A percentile compares a stretch with the other conserved stretches of the same genome.
phyloP scores from a whole-genome alignment of 1,140 invertebrate species.

The Dufourea novaeangliae region DNA sequence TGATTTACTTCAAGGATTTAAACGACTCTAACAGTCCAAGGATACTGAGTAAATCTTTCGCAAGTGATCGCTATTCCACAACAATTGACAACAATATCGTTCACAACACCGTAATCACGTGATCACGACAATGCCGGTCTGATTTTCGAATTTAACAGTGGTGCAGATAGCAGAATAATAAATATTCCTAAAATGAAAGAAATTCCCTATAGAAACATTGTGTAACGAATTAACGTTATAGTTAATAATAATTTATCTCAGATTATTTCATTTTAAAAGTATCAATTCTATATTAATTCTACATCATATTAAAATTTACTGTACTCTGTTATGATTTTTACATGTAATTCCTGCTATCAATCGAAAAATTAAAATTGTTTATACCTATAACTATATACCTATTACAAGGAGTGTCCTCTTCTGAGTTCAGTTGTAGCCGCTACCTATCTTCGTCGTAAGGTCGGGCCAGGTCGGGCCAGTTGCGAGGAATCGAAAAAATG shows the following conservation, averaged over 20 bases:
- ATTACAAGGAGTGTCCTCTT: background rate
- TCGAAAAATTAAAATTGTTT: background rate
- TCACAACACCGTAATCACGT: background rate
- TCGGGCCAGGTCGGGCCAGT: background rate
- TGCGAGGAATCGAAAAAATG: slow-evolving; percentile 72
- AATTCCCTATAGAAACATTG: background rate
- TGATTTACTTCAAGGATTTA: background rate
- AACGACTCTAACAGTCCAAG: no score
- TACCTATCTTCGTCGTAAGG: background rate
- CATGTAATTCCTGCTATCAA: background rate
- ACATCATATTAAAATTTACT: background rate
- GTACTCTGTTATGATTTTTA: background rate
- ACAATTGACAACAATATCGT: no score
- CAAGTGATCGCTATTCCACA: slow-evolving; percentile 51
- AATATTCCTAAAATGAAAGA: background rate
- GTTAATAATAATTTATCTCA: background rate
- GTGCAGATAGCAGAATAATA: background rate
- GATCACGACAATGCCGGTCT: slow-evolving; percentile 18
- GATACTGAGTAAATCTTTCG: slow-evolving; percentile 35
- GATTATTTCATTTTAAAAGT: background rate
- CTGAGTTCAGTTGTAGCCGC: background rate
- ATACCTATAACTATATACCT: no score
- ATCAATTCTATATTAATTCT: background rate
- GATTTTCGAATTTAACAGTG: slow-evolving; percentile 33
- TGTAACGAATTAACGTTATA: no score